Base-by-base conservation (phyloP, 1,140 invertebrate species). In the Parasteatoda tepidariorum region DNA sequence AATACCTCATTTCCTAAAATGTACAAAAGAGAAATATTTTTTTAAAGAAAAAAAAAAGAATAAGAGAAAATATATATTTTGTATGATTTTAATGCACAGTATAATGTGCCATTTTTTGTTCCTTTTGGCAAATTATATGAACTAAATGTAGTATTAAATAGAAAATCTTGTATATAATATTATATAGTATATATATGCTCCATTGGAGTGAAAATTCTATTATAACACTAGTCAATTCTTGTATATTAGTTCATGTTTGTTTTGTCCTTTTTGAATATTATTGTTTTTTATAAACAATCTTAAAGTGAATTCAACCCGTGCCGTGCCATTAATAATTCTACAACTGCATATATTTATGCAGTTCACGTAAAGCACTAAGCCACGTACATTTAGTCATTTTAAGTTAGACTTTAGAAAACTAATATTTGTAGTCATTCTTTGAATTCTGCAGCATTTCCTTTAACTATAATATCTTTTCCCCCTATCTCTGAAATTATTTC, bases 301-400 rank as follows among this genome's bases (percentile, higher is more conserved):
- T 38, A 22, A 38, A 67, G 64, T 67, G 64, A 67, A 67, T 67
- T 67, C 64, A 67, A 67, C 34, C 64, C 18, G 18, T 34, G n/a
- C 64, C 33, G 64, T 67, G 64, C 64, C 64, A 67, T 67, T n/a
- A 13, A 2, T 3, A 4, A 6, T 26, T 30, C 15, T n/a, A n/a
- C 18, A 38, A 18, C 34, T 67, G 15, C 15, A 31, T n/a, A 5
- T 22, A 34, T 7, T 22, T 34, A 18, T 33, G 13, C 2, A 0
- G 33, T 5, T 15, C 9, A n/a, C 34, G 24, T n/a, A 18, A 18
- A n/a, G 13, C 18, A 18, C n/a, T 67, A n/a, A n/a, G 30, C 59
- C 70, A 73, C 70, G 22, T 57, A 31, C 15, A 31, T 22, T 73
- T 73, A 73, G 70, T 73, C 70, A 73, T 73, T 73, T n/a, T 73